Evolutionary conservation across 1,140 invertebrate genomes (phyloP), one percentile per base, ranked within the genome.

Genomic region (Bicyclus anynana): DNA sequence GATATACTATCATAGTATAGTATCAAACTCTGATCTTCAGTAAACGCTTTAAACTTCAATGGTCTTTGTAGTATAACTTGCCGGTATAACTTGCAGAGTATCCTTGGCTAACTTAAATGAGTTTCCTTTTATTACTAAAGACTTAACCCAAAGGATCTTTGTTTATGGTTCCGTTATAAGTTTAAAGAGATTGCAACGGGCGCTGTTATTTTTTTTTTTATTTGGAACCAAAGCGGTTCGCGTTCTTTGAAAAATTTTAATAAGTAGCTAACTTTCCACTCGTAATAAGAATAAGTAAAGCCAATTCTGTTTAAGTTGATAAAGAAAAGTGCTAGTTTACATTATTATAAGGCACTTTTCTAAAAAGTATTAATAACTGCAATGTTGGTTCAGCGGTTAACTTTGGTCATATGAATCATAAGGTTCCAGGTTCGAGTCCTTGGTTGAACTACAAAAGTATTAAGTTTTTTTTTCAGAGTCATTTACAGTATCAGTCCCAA

Each of bases 121-220:
- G 77, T 84, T 84, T 77, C 65, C 72, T 80, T 83, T 84, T 84
- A 84, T 78, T 78, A 76, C 59, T 57, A 51, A 58, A 67, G 71
- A 67, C 63, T 78, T 72, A 67, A 78, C 77, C 72, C 69, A 71
- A 69, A 77, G 76, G 73, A 78, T 78, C 73, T 72, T 76, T 78
- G 72, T 80, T 81, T 81, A 84, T 74, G 75, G 79, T 81, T 72
- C 70, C 72, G 73, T 75, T 80, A 78, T 70, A 81, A 78, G 61
- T 78, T 80, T 84, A 72, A 76, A 73, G 74, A 79, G 68, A 62
- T 77, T 69, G 67, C 67, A 67, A 65, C 61, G 59, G 10, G 55
- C 59, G 57, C 51, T 59, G 54, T 62, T 65, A 68, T 75, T 74
- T 65, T 76, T 70, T 74, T 70, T 74, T 73, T 69, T 62, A 66